phyloP scores from a whole-genome alignment of 2,113 vertebrate species.

The Thunnus thynnus region DNA sequence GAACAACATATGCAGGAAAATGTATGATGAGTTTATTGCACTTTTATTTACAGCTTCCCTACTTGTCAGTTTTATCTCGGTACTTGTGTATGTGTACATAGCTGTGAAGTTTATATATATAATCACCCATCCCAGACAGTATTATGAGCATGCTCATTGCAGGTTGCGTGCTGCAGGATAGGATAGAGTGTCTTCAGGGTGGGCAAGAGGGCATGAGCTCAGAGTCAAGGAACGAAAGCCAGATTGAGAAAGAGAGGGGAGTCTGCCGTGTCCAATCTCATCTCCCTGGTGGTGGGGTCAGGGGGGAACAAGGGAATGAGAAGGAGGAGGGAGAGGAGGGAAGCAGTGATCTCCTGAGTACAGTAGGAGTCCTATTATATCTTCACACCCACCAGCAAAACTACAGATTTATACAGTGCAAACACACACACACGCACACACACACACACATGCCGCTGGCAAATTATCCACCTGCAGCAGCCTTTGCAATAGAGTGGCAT shows the following conservation, averaged over 20 bases:
- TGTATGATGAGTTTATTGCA: not conserved
- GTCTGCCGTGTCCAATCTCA: conserved; percentile 66
- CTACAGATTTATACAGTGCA: conserved; percentile 32
- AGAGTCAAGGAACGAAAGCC: conserved; percentile 51
- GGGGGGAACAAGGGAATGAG: conserved; percentile 36
- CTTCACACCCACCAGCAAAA: conserved; percentile 63
- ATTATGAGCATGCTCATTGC: conserved; percentile 10
- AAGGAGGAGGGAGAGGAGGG: not conserved
- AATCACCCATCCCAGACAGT: conserved; percentile 21
- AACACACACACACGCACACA: conserved; percentile 42
- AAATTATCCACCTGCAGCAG: conserved; percentile 62
- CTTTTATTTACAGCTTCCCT: conserved; percentile 8
- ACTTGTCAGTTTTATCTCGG: conserved; percentile 33
- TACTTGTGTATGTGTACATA: conserved; percentile 44
- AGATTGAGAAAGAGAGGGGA: conserved; percentile 46
- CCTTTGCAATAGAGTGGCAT: conserved; percentile 74
- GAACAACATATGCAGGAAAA: not conserved
- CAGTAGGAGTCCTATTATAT: conserved; percentile 51
- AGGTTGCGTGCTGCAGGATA: conserved; percentile 19
- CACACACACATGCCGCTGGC: conserved; percentile 52
- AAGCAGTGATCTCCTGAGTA: conserved; percentile 31
- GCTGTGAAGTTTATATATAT: conserved; percentile 56
- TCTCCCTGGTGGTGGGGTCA: conserved; percentile 56
- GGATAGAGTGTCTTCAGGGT: conserved; percentile 31
- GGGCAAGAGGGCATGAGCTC: conserved; percentile 61